Percentiles rank a stretch among this genome's conserved stretches.
These are phyloP conservation scores for Labia minor DNA, from an alignment of 2,888 invertebrate species.

Conservation along the genomic window DNA sequence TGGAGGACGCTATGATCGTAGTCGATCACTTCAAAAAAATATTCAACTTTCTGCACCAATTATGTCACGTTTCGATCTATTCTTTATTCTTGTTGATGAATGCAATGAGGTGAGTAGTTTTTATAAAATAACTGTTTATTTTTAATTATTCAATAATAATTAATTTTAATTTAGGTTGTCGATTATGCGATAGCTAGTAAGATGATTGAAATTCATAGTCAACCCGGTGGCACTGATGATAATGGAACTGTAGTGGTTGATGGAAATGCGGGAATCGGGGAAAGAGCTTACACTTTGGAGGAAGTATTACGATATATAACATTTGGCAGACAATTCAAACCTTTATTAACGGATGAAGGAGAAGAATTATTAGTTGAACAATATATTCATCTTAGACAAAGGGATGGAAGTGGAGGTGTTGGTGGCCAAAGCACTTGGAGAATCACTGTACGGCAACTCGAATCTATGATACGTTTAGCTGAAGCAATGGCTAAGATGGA, in stretches of 20 bases:
- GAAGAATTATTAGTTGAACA: constrained; percentile 73
- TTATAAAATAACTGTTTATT: no score
- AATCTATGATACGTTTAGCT: constrained; percentile 88
- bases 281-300: constrained; percentile 72
- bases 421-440: constrained; percentile 72
- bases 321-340: constrained; percentile 77
- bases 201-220: constrained; percentile 88
- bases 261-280: constrained; percentile 64
- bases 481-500: constrained; percentile 96
- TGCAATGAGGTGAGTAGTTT: constrained; percentile 59
- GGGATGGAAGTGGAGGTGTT: constrained; percentile 56
- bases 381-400: constrained; percentile 74
- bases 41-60: constrained; percentile 88
- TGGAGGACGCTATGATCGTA: constrained; percentile 90
- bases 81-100: constrained; percentile 96
- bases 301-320: constrained; percentile 92
- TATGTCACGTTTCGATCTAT: constrained; percentile 97
- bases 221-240: constrained; percentile 31
- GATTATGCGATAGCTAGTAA: constrained; percentile 95
- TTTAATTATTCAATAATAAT: no score
- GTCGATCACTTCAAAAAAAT: constrained; percentile 89
- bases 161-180: constrained; percentile 47
- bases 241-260: constrained; percentile 33
- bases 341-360: constrained; percentile 46
- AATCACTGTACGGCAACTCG: constrained; percentile 92